Conservation (phyloP, 1,140 invertebrate genomes). For the Ptiloglossa arizonensis region DNA sequence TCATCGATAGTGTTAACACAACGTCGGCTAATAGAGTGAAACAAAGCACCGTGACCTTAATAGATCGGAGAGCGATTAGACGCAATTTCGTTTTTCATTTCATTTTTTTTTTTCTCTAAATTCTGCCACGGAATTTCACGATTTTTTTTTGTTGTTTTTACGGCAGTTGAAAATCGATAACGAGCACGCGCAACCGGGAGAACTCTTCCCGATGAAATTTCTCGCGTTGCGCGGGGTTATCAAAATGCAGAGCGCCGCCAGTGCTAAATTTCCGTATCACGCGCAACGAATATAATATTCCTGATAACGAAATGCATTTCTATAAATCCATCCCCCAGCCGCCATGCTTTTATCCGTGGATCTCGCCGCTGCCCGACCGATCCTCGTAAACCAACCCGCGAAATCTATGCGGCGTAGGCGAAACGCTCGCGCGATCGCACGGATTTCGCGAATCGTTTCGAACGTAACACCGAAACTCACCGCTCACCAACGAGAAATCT, state of each 20-base stretch:
- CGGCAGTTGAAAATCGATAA: background rate
- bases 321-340: slow-evolving; percentile 27
- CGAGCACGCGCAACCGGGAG: background rate
- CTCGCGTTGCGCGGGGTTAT: background rate
- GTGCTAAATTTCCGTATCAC: background rate
- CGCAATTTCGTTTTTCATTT: background rate
- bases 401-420: background rate
- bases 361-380: background rate
- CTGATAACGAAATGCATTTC: slow-evolving; percentile 3
- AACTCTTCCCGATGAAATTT: background rate
- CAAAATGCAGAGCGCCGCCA: background rate
- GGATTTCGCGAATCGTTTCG: no score
- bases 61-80: slow-evolving; percentile 10
- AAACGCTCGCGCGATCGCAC: background rate
- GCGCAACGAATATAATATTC: background rate
- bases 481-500: no score
- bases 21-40: slow-evolving; percentile 26
- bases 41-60: slow-evolving; percentile 32
- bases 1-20: slow-evolving; percentile 12
- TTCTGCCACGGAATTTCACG: background rate
- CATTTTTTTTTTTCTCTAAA: no score
- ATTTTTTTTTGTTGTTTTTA: background rate
- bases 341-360: background rate
- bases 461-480: no score
- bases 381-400: background rate